Evolutionary conservation across 1,140 invertebrate species (phyloP), one percentile per base, ranked within the genome.

Genomic region (Drosophila nasuta): DNA sequence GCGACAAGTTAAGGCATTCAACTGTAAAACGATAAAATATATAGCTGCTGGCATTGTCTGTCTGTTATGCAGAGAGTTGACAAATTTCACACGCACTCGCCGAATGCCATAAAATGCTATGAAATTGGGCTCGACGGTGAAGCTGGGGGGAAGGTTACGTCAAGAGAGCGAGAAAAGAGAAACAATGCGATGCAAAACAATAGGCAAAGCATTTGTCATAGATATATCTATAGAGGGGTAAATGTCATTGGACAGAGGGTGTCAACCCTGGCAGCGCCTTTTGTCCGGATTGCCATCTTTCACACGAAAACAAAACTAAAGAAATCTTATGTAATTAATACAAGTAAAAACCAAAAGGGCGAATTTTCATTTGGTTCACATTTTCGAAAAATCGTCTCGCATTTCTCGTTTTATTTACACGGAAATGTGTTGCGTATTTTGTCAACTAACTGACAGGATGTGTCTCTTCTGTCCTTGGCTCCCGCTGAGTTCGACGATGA

Each of bases 31-130:
- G 62, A 79, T 77, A 72, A 73, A 76, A 77, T 35, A 67, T 72
- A 52, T 73, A 52, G 58, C 58, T 72, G 38, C 54, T 64, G 54
- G 38, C 20, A 78, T 78, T 78, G 76, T 78, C 49, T 56, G 11
- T 56, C 46, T 17, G 11, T 15, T 25, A 4, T 11, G 51, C 30
- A 75, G 54, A 76, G 68, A 76, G 68, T 67, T 77, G 77, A 79
- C 73, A 79, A 79, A 79, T 77, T 79, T 79, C 77, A 77, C 77
- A 79, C 77, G 74, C 74, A 79, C 67, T 76, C 69, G 65, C 67
- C 33, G 69, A 78, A 54, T 69, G 72, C 60, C 67, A 75, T 66
- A 75, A 79, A 75, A 79, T 49, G 30, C 57, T 58, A 68, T 62
- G 75, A 62, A 68, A 68, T 73, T 68, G 64, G 70, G 51, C 71